Conservation (phyloP, 2,113 vertebrate genomes). For the Grantiella picta region DNA sequence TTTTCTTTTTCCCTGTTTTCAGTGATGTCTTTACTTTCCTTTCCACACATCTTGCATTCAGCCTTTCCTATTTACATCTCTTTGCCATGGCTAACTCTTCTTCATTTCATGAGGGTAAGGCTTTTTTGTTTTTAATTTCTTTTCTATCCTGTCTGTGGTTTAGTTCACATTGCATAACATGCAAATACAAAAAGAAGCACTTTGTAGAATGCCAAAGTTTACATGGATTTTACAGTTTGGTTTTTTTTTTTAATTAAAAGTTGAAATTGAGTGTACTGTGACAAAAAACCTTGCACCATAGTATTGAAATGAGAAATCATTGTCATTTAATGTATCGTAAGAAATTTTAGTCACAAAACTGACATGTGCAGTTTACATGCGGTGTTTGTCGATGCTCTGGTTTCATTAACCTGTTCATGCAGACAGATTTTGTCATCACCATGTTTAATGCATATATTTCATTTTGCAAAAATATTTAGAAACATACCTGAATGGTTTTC, state of each 20-base stretch:
- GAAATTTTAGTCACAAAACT: neutral
- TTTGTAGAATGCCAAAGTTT: neutral
- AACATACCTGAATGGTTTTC: neutral
- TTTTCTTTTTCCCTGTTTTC: slow-evolving; percentile 61
- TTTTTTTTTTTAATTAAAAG: neutral
- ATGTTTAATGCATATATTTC: neutral
- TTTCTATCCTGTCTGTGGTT: slow-evolving; percentile 34
- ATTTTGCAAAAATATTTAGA: neutral
- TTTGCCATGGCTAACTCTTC: slow-evolving; percentile 69
- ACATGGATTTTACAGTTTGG: neutral
- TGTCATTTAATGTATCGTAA: neutral
- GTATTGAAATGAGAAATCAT: neutral
- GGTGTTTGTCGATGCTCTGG: neutral
- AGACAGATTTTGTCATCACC: neutral
- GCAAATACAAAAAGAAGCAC: neutral
- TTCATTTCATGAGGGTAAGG: slow-evolving; percentile 73
- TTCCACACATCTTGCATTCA: slow-evolving; percentile 70
- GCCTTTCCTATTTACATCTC: slow-evolving; percentile 64
- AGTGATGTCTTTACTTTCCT: slow-evolving; percentile 67
- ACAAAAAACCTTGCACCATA: neutral
- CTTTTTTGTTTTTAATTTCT: neutral
- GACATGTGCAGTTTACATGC: neutral
- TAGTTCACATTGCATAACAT: neutral
- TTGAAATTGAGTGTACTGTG: neutral
- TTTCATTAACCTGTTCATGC: neutral